These are phyloP conservation scores for Hyperoplus lanceolatus DNA, from an alignment of 2,797 vertebrate species.

Conservation along the genomic window DNA sequence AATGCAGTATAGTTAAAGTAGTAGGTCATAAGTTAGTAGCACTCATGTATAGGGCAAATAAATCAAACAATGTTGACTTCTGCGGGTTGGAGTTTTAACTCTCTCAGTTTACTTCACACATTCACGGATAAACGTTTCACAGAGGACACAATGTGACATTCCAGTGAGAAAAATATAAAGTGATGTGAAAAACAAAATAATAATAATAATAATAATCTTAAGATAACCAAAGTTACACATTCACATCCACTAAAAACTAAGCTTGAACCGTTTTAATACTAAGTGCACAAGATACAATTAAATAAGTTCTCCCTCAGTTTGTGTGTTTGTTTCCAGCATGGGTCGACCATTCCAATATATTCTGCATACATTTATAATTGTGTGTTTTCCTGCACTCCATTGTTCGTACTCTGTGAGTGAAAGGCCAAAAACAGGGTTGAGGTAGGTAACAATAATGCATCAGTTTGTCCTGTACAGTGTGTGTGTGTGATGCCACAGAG, in stretches of 20 bases:
- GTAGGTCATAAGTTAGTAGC: background rate
- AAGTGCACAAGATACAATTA: conserved; percentile 67
- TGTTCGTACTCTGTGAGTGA: conserved; percentile 72
- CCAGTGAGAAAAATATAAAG: conserved; percentile 40
- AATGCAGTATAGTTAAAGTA: background rate
- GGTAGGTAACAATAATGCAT: conserved; percentile 84
- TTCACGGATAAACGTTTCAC: conserved; percentile 43
- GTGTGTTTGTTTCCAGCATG: conserved; percentile 35
- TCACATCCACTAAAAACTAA: conserved; percentile 57
- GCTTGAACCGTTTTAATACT: conserved; percentile 48
- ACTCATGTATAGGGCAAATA: no score
- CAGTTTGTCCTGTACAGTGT: conserved; percentile 51
- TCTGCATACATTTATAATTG: conserved; percentile 37
- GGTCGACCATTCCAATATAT: conserved; percentile 44
- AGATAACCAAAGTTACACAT: conserved; percentile 42
- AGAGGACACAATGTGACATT: conserved; percentile 49
- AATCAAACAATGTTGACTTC: background rate
- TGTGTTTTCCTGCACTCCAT: conserved; percentile 25
- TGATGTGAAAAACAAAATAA: conserved; percentile 20
- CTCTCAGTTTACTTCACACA: conserved; percentile 35
- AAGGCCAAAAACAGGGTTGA: conserved; percentile 78
- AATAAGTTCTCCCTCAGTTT: conserved; percentile 56
- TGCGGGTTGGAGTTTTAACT: conserved; percentile 45
- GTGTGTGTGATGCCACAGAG: conserved; percentile 32
- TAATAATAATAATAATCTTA: conserved; percentile 31